Conservation (phyloP, 1,140 invertebrate genomes). For the Cydia fagiglandana region DNA sequence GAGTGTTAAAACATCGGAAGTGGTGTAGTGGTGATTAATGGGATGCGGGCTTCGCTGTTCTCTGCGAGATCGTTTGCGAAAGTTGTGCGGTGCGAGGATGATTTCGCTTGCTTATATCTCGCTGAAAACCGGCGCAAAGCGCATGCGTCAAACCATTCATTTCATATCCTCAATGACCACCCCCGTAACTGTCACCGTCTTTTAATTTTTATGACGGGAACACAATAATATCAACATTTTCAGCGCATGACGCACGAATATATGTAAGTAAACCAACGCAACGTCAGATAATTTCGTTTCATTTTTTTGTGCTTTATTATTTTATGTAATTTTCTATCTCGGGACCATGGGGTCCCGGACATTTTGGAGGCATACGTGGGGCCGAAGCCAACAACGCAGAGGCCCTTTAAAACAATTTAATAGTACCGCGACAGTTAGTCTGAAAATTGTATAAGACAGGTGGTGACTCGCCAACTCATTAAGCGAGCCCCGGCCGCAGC, state of each 20-base stretch:
- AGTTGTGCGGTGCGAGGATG: conserved; percentile 63
- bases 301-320: too few relatives aligned
- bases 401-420: too few relatives aligned
- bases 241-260: background rate
- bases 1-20: conserved; percentile 36
- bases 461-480: too few relatives aligned
- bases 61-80: conserved; percentile 66
- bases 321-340: too few relatives aligned
- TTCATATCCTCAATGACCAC: conserved; percentile 70
- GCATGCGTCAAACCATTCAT: conserved; percentile 75
- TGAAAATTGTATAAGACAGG: too few relatives aligned
- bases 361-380: too few relatives aligned
- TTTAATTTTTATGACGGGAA: conserved; percentile 34
- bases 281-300: too few relatives aligned
- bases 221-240: conserved; percentile 23
- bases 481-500: too few relatives aligned
- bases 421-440: too few relatives aligned
- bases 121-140: conserved; percentile 45
- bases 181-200: conserved; percentile 56
- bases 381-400: too few relatives aligned
- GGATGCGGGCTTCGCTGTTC: conserved; percentile 46
- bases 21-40: conserved; percentile 34
- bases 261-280: conserved; percentile 22
- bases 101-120: conserved; percentile 69
- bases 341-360: too few relatives aligned